These are phyloP conservation scores for Clarias fuscus DNA, from an alignment of 2,797 vertebrate genomes.

Conservation along the genomic window DNA sequence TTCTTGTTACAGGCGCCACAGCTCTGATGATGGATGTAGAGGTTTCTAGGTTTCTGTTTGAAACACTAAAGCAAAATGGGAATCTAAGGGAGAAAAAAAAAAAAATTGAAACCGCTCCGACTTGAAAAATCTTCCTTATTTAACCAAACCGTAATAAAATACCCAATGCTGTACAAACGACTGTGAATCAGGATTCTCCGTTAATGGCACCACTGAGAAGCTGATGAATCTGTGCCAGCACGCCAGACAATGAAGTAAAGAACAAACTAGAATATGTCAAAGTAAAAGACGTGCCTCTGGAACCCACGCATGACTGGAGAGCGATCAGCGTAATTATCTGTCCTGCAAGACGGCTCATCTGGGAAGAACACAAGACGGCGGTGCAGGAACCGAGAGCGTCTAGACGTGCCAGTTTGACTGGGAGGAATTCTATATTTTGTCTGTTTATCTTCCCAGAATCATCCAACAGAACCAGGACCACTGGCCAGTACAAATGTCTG, in stretches of 20 bases:
- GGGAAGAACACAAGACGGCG: conserved; percentile 2
- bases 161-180: not conserved
- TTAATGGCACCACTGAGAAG: conserved; percentile 11
- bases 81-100: not conserved
- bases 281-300: conserved; percentile 2
- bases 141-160: not conserved
- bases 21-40: not conserved
- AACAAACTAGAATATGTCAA: not conserved
- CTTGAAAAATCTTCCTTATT: not conserved
- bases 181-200: not conserved
- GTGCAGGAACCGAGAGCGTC: not conserved
- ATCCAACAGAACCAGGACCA: not conserved
- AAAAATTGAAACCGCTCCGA: too few species aligned
- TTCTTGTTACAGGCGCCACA: not conserved
- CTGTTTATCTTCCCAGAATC: conserved; percentile 14
- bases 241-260: not conserved
- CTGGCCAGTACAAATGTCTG: not conserved
- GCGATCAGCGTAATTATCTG: conserved; percentile 11
- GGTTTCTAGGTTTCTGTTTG: not conserved
- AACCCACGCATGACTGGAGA: conserved; percentile 21
- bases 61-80: not conserved
- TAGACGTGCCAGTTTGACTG: conserved; percentile 11
- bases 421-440: not conserved
- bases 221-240: not conserved
- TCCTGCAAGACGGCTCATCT: not conserved